A percentile compares a stretch with the other conserved stretches of the same genome.
Conservation (phyloP, 92 coral and sea anemone genomes). For the Zoanthus solanderi region DNA sequence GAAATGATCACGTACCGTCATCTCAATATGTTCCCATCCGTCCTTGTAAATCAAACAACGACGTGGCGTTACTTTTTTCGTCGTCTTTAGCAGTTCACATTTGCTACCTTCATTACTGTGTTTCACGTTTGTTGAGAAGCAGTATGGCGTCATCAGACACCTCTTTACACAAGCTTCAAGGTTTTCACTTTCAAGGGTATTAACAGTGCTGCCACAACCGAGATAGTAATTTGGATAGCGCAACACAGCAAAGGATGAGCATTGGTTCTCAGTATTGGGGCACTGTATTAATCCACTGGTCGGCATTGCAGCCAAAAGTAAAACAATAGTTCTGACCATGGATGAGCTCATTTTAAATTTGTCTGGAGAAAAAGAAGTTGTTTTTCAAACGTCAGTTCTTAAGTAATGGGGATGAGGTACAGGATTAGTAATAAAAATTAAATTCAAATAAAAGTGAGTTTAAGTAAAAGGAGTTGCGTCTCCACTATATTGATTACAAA, state of each 20-base stretch:
- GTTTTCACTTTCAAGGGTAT: not conserved
- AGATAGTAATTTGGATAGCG: conserved; percentile 7
- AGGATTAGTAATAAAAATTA: no score
- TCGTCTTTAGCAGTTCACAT: not conserved
- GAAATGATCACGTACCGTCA: not conserved
- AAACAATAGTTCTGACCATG: not conserved
- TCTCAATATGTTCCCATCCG: conserved; percentile 1
- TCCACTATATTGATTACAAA: no score
- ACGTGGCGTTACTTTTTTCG: not conserved
- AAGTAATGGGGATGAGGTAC: no score
- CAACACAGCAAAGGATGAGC: not conserved
- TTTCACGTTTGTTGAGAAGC: not conserved
- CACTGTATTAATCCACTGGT: not conserved
- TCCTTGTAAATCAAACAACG: not conserved
- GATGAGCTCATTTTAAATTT: not conserved
- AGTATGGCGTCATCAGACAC: conserved; percentile 4
- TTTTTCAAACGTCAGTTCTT: no score
- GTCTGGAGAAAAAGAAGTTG: not conserved
- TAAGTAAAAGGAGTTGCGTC: no score
- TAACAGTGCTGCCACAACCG: conserved; percentile 1
- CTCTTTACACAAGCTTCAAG: not conserved
- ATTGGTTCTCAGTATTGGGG: not conserved
- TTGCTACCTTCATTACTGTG: not conserved
- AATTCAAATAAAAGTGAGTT: no score
- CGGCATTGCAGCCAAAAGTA: not conserved